Conservation (phyloP, 2,797 vertebrate genomes). For the Tragopan temminckii region DNA sequence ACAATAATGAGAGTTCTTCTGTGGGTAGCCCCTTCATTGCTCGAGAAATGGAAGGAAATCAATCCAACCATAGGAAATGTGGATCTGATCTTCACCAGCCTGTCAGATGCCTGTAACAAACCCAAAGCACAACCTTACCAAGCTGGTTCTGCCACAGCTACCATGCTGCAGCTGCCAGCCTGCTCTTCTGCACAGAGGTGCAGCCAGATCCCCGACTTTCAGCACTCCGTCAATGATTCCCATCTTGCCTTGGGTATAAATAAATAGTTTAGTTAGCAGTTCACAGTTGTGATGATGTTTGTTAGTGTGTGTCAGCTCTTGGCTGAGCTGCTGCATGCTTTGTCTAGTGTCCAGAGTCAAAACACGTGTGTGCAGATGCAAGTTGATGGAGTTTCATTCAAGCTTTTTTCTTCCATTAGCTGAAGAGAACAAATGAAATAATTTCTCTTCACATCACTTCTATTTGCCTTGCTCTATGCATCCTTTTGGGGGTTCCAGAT, state of each 20-base stretch:
- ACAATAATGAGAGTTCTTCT: background rate
- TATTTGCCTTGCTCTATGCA: background rate
- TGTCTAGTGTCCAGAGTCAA: background rate
- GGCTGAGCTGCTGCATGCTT: background rate
- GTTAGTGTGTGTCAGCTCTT: background rate
- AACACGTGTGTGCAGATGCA: rapidly evolving
- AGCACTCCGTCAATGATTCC: background rate
- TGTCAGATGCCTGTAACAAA: background rate
- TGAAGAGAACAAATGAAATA: background rate
- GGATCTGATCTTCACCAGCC: background rate
- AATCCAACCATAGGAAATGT: background rate
- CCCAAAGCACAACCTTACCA: background rate
- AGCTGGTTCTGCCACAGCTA: background rate
- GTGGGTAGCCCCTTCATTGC: background rate
- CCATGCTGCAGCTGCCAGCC: background rate
- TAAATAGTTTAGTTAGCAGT: background rate
- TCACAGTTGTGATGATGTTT: background rate
- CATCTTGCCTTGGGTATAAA: background rate
- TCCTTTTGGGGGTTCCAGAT: background rate
- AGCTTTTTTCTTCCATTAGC: background rate
- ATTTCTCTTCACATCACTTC: background rate
- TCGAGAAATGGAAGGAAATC: background rate
- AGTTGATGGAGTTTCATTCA: no score
- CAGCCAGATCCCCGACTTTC: background rate
- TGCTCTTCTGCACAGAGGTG: rapidly evolving